These are phyloP conservation scores for Acanthoscelides obtectus DNA, from an alignment of 2,888 invertebrate genomes.

Conservation along the genomic window DNA sequence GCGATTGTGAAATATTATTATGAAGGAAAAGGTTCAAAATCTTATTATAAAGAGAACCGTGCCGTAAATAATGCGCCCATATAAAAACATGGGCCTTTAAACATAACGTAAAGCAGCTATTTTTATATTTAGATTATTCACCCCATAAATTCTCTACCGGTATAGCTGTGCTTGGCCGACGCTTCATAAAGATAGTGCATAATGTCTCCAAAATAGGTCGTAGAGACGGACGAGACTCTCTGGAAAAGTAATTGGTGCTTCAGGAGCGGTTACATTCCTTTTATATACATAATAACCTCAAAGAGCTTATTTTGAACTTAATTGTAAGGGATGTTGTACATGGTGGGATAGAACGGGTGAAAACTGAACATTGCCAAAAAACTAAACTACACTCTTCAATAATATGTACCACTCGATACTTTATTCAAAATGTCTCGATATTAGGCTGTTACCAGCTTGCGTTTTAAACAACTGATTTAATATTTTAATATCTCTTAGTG, in stretches of 20 bases:
- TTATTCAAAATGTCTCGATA: no score
- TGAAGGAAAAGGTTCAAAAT: not conserved
- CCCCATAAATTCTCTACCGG: constrained; percentile 1
- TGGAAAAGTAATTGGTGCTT: not conserved
- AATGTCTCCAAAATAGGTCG: not conserved
- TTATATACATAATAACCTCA: not conserved
- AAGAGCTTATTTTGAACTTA: no score
- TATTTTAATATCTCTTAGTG: no score
- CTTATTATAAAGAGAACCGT: not conserved
- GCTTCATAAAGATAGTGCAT: constrained; percentile 4
- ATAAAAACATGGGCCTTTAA: constrained; percentile 1
- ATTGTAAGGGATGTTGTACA: no score
- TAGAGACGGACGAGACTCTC: not conserved
- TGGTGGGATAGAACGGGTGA: no score
- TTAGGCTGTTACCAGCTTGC: no score
- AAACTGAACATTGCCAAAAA: no score
- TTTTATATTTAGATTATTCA: constrained; percentile 5
- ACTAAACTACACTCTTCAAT: no score
- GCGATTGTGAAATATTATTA: not conserved
- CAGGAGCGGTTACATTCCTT: not conserved
- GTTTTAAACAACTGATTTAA: no score
- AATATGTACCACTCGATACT: no score
- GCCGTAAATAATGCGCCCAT: not conserved
- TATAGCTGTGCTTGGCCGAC: not conserved
- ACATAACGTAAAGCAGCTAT: not conserved